phyloP scores from a whole-genome alignment of 2,113 vertebrate species.

The Phoenicopterus ruber region DNA sequence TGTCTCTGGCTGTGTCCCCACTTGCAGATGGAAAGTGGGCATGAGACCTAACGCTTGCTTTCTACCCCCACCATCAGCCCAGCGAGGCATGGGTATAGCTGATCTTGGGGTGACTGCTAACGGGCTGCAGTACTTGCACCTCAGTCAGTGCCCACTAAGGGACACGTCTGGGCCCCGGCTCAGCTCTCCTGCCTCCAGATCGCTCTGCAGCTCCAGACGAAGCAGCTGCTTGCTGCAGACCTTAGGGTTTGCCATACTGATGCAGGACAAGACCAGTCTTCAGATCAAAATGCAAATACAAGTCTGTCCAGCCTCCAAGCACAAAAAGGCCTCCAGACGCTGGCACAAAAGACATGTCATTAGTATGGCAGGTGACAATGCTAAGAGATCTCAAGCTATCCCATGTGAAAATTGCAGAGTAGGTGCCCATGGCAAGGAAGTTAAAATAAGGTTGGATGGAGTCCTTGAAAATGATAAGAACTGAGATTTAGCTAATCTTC shows the following conservation, averaged over 20 bases:
- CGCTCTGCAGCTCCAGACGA: background rate
- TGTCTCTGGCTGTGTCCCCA: background rate
- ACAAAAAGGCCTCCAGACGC: background rate
- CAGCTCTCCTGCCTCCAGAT: background rate
- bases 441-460: background rate
- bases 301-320: background rate
- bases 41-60: background rate
- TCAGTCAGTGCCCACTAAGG: background rate
- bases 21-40: background rate
- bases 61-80: background rate
- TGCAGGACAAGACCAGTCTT: background rate
- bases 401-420: background rate
- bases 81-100: background rate
- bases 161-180: background rate
- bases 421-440: background rate
- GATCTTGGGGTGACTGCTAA: background rate
- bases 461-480: background rate
- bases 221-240: background rate
- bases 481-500: background rate
- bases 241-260: background rate
- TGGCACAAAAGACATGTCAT: background rate
- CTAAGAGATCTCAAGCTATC: background rate
- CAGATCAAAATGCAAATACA: background rate
- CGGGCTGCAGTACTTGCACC: background rate
- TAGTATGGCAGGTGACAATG: background rate